A percentile compares a stretch with the other conserved stretches of the same genome.
phyloP scores from a whole-genome alignment of 2,113 vertebrate genomes.

The Plecturocebus donacophilus region DNA sequence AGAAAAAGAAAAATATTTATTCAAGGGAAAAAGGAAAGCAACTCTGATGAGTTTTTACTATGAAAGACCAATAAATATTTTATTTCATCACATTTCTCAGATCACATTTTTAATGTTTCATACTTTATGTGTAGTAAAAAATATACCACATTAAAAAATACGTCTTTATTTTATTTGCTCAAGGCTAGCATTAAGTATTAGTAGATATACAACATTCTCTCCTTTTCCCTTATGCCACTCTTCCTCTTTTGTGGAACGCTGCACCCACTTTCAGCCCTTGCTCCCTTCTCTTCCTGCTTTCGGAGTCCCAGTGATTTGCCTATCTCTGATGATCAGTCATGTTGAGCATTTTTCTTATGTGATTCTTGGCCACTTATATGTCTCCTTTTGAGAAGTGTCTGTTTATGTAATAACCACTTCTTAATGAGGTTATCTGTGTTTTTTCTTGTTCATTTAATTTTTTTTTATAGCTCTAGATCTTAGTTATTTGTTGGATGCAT shows the following conservation, averaged over 20 bases:
- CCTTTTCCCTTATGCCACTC: background rate
- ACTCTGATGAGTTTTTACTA: background rate
- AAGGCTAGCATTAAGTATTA: background rate
- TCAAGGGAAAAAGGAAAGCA: background rate
- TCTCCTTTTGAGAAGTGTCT: no score
- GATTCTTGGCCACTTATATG: no score
- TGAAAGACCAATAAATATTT: background rate
- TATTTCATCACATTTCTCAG: background rate
- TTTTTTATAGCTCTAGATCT: no score
- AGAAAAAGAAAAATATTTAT: constrained; percentile 14
- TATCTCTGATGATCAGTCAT: no score
- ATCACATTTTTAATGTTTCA: background rate
- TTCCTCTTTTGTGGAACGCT: background rate
- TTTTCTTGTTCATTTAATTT: no score
- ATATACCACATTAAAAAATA: background rate
- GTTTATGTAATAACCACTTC: no score
- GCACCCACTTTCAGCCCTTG: background rate
- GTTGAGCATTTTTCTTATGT: no score
- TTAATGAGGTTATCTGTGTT: no score
- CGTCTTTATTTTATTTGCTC: background rate
- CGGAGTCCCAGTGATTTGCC: no score
- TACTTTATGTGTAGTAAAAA: background rate
- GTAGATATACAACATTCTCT: background rate
- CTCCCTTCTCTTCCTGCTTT: no score
- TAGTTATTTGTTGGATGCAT: no score